phyloP scores from a whole-genome alignment of 2,113 vertebrate genomes.

The Hippoglossus stenolepis region DNA sequence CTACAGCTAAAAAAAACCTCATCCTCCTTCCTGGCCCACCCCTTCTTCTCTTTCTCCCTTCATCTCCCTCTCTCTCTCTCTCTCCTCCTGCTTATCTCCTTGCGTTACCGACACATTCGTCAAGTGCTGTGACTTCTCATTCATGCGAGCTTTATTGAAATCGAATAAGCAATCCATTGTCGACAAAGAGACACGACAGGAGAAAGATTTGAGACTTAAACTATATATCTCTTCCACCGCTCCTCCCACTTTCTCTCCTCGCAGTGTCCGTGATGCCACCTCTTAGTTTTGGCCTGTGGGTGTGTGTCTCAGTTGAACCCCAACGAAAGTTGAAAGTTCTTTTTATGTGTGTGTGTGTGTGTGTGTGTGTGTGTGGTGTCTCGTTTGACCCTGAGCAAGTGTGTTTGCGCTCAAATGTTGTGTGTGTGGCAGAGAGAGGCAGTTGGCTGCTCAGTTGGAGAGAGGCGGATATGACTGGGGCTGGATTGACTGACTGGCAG shows the following conservation, averaged over 20 bases:
- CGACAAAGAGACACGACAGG: slow-evolving; percentile 57
- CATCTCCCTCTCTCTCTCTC: not conserved
- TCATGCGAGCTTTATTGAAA: slow-evolving; percentile 66
- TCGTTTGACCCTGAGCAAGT: not conserved
- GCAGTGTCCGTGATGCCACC: not conserved
- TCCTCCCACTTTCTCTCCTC: not conserved
- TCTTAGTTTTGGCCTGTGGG: slow-evolving; percentile 18
- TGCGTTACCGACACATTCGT: slow-evolving; percentile 54
- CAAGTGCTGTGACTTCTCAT: slow-evolving; percentile 65
- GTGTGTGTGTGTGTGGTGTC: slow-evolving; percentile 21
- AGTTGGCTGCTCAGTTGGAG: slow-evolving; percentile 67
- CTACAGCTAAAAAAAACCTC: slow-evolving; percentile 27
- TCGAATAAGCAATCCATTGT: slow-evolving; percentile 67
- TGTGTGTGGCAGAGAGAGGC: slow-evolving; percentile 33
- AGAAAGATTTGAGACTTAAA: slow-evolving; percentile 49
- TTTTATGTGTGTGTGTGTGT: slow-evolving; percentile 41
- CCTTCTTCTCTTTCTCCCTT: slow-evolving; percentile 2
- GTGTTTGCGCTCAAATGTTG: slow-evolving; percentile 9
- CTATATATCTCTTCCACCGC: slow-evolving; percentile 12
- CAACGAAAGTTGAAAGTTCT: slow-evolving; percentile 45
- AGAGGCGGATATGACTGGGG: slow-evolving; percentile 58
- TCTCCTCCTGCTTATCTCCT: slow-evolving; percentile 55
- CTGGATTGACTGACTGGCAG: slow-evolving; percentile 69
- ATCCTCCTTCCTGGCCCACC: slow-evolving; percentile 11
- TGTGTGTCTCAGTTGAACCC: slow-evolving; percentile 17